A percentile compares a stretch with the other conserved stretches of the same genome.
Conservation (phyloP, 2,888 invertebrate genomes). For the Girardia tigrina region DNA sequence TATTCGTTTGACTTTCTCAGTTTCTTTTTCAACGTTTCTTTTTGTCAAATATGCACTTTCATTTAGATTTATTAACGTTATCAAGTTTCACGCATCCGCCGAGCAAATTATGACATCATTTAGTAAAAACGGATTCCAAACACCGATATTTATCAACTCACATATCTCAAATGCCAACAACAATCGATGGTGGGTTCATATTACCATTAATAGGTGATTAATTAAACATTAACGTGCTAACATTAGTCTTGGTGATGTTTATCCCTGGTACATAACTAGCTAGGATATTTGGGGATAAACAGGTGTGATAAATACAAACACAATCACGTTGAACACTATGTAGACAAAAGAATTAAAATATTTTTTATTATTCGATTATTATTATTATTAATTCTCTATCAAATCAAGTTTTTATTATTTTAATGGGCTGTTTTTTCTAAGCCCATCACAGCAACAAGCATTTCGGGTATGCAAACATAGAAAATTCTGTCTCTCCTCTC, state of each 20-base stretch:
- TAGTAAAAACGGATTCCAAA: neutral
- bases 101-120: slow-evolving; percentile 19
- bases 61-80: slow-evolving; percentile 11
- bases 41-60: neutral
- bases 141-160: slow-evolving; percentile 21
- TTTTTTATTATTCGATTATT: neutral
- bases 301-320: slow-evolving; percentile 20
- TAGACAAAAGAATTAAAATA: neutral
- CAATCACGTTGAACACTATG: neutral
- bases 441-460: slow-evolving; percentile 13
- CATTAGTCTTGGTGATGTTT: neutral
- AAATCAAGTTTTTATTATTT: slow-evolving; percentile 10
- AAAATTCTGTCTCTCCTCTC: neutral
- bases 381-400: neutral
- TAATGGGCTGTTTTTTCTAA: neutral
- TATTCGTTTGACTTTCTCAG: too few species aligned
- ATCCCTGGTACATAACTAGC: slow-evolving; percentile 10
- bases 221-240: slow-evolving; percentile 15
- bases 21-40: neutral
- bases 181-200: slow-evolving; percentile 8
- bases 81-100: neutral
- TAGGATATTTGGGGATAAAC: neutral
- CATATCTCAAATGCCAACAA: neutral
- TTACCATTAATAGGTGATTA: slow-evolving; percentile 14
- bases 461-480: slow-evolving; percentile 15